These are phyloP conservation scores for Karalla daura DNA, from an alignment of 2,797 vertebrate genomes.

Conservation along the genomic window DNA sequence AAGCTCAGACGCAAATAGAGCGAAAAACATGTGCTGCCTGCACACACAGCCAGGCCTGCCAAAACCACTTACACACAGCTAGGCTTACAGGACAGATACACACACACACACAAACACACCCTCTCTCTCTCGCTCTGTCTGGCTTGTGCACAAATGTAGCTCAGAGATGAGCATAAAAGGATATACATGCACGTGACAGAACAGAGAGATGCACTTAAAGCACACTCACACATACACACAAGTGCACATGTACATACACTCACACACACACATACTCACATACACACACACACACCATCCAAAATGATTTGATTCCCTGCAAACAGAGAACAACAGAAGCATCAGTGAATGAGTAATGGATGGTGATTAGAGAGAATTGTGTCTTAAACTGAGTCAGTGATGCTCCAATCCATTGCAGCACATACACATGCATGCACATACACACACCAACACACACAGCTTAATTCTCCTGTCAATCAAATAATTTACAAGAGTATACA, in stretches of 20 bases:
- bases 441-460: neutral
- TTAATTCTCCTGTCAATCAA: neutral
- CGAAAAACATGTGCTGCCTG: slow-evolving; percentile 58
- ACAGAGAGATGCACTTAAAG: neutral
- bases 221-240: neutral
- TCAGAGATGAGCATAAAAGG: slow-evolving; percentile 16
- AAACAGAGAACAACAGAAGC: slow-evolving; percentile 14
- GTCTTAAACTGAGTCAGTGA: slow-evolving; percentile 13
- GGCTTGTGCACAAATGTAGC: slow-evolving; percentile 7
- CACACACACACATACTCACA: neutral
- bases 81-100: slow-evolving; percentile 17
- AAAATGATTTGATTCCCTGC: neutral
- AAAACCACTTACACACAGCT: slow-evolving; percentile 45
- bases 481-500: neutral
- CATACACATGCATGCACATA: neutral
- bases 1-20: slow-evolving; percentile 48
- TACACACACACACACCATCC: neutral
- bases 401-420: neutral
- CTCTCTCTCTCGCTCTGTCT: slow-evolving; percentile 5
- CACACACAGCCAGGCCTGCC: slow-evolving; percentile 45
- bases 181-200: slow-evolving; percentile 4
- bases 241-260: neutral
- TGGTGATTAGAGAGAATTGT: slow-evolving; percentile 3
- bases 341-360: slow-evolving; percentile 8
- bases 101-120: slow-evolving; percentile 9